Percentiles rank a stretch among this genome's conserved stretches.
phyloP scores from a whole-genome alignment of 2,113 vertebrate species.

The Carollia perspicillata region DNA sequence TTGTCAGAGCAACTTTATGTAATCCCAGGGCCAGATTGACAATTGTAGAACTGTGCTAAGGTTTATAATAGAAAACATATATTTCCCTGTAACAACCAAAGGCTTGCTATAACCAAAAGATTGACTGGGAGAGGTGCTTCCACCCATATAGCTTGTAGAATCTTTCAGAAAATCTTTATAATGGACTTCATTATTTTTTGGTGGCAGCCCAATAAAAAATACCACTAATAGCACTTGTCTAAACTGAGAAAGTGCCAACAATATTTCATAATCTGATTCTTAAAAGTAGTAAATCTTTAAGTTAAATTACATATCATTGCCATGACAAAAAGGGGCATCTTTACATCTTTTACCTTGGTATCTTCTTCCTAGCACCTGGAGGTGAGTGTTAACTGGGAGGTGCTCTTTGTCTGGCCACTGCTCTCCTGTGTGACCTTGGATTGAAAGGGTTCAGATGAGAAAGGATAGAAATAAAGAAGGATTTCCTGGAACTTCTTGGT shows the following conservation, averaged over 20 bases:
- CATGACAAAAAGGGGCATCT: not conserved
- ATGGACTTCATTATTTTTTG: not conserved
- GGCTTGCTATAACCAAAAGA: not conserved
- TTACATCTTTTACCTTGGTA: not conserved
- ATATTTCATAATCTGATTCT: not conserved
- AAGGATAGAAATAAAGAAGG: not conserved
- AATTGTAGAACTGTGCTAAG: not conserved
- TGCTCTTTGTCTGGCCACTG: not conserved
- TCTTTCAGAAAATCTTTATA: slow-evolving; percentile 20
- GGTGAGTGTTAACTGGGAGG: not conserved
- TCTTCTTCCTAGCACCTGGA: not conserved
- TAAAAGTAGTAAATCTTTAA: not conserved
- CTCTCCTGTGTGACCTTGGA: not conserved
- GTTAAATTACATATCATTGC: not conserved
- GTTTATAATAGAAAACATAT: not conserved
- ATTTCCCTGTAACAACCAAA: slow-evolving; percentile 6
- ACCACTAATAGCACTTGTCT: not conserved
- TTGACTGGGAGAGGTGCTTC: not conserved
- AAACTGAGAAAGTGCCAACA: not conserved
- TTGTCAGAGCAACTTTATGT: not conserved
- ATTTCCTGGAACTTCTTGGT: not conserved
- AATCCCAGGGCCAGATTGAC: not conserved
- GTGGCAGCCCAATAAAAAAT: not conserved
- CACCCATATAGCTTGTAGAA: not conserved
- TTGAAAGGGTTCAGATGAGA: not conserved